Percentiles rank a stretch among this genome's conserved stretches.
Evolutionary conservation across 2,797 vertebrate genomes (phyloP).

Genomic region (Pterois miles): DNA sequence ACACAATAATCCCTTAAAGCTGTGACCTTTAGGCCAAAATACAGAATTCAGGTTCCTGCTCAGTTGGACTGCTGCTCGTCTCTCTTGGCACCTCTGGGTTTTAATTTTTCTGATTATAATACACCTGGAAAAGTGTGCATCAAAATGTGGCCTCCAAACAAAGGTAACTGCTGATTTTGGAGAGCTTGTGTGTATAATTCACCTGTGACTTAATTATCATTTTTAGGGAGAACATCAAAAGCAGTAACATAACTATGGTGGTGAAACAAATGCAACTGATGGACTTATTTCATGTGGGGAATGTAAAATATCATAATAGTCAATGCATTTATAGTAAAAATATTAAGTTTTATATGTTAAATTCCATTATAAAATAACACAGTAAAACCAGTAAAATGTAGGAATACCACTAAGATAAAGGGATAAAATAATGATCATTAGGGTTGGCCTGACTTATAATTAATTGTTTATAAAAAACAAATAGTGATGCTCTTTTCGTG

Average conservation of each 20-base stretch:
- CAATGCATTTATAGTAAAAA: background rate
- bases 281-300: background rate
- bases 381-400: background rate
- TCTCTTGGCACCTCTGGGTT: background rate
- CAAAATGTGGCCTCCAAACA: background rate
- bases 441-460: background rate
- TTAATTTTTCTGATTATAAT: constrained; percentile 7
- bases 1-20: constrained; percentile 22
- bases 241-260: background rate
- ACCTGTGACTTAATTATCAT: background rate
- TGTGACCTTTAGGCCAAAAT: constrained; percentile 35
- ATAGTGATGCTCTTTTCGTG: background rate
- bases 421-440: background rate
- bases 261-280: background rate
- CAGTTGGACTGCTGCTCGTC: background rate
- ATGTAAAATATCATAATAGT: background rate
- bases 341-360: too few species aligned
- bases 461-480: background rate
- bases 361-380: background rate
- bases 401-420: background rate
- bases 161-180: background rate
- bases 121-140: background rate
- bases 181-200: background rate
- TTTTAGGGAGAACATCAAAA: too few species aligned
- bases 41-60: background rate